Conservation (phyloP, 2,797 vertebrate species). For the Crenuchus spilurus region DNA sequence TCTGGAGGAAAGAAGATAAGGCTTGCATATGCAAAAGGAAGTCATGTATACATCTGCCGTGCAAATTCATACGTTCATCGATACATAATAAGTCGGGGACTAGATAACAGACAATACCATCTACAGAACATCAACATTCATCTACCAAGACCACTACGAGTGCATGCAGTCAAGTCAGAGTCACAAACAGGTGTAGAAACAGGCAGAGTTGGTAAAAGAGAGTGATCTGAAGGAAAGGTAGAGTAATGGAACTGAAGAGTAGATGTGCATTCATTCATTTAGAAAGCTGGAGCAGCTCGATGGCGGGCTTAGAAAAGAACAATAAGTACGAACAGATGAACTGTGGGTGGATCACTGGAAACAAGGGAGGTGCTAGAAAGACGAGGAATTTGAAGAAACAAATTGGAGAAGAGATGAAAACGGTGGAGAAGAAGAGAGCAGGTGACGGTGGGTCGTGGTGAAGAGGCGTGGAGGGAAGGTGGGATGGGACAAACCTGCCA, state of each 20-base stretch:
- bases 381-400: not conserved
- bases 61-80: conserved; percentile 11
- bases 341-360: conserved; percentile 69
- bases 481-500: conserved; percentile 80
- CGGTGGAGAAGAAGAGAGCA: conserved; percentile 79
- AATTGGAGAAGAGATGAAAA: conserved; percentile 58
- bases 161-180: conserved; percentile 37
- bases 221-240: conserved; percentile 51
- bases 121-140: conserved; percentile 30
- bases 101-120: conserved; percentile 25
- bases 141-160: conserved; percentile 22
- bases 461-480: conserved; percentile 82
- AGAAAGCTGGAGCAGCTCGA: not conserved
- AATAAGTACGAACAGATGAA: conserved; percentile 2
- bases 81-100: conserved; percentile 3
- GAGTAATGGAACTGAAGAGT: conserved; percentile 22
- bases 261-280: not conserved
- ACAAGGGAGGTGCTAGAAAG: conserved; percentile 2
- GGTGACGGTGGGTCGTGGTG: conserved; percentile 65
- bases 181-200: conserved; percentile 80
- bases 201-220: conserved; percentile 74
- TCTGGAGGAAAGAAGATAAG: conserved; percentile 15
- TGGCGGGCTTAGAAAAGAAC: not conserved
- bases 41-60: conserved; percentile 1
- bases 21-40: not conserved